phyloP scores from a whole-genome alignment of 1,140 invertebrate species.

The Eubasilissa regina region DNA sequence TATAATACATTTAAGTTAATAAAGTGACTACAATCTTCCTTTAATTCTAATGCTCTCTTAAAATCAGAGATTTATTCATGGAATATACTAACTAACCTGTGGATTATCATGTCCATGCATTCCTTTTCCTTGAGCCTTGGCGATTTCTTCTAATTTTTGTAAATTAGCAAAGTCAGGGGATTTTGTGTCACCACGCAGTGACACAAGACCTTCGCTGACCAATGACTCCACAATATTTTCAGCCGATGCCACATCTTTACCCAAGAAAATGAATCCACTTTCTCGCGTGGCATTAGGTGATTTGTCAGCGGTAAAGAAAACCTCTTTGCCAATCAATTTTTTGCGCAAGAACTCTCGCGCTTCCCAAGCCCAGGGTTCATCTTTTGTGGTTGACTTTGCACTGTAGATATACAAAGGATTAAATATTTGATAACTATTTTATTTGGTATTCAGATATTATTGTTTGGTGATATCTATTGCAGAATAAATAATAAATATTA shows the following conservation, averaged over 20 bases:
- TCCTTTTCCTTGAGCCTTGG: slow-evolving; percentile 90
- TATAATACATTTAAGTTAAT: too few species aligned
- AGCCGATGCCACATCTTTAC: slow-evolving; percentile 82
- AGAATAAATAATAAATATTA: too few species aligned
- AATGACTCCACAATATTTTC: slow-evolving; percentile 92
- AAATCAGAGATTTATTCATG: not conserved
- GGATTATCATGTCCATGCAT: slow-evolving; percentile 77
- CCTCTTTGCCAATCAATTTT: slow-evolving; percentile 92
- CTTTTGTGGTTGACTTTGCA: slow-evolving; percentile 80
- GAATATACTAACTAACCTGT: not conserved
- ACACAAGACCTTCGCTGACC: slow-evolving; percentile 90
- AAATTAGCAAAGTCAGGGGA: slow-evolving; percentile 76
- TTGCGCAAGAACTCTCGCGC: slow-evolving; percentile 94
- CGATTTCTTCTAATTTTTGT: slow-evolving; percentile 90
- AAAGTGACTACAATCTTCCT: not conserved
- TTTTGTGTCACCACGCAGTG: slow-evolving; percentile 83
- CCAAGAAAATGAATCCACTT: slow-evolving; percentile 91
- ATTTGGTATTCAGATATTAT: too few species aligned
- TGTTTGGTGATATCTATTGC: too few species aligned
- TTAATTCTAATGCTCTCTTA: not conserved
- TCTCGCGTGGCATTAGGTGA: slow-evolving; percentile 82
- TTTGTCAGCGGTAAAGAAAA: slow-evolving; percentile 85
- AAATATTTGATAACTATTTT: not conserved
- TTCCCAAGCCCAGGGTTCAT: slow-evolving; percentile 97
- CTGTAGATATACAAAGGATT: slow-evolving; percentile 62